A percentile compares a stretch with the other conserved stretches of the same genome.
phyloP scores from a whole-genome alignment of 2,888 invertebrate species.

The Stenichneumon culpator region DNA sequence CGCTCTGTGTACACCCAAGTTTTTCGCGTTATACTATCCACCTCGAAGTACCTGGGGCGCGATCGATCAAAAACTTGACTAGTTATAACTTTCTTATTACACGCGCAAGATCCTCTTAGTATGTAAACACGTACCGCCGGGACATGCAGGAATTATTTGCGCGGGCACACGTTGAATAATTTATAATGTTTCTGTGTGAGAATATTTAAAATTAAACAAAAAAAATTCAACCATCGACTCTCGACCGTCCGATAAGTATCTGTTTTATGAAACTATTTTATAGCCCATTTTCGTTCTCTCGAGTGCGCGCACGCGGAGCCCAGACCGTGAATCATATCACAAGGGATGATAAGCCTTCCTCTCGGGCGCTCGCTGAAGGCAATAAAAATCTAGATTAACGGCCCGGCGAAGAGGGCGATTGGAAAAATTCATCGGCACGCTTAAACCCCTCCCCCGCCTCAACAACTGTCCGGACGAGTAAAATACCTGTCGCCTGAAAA shows the following conservation, averaged over 20 bases:
- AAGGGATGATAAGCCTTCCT: slow-evolving; percentile 55
- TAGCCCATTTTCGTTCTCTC: slow-evolving; percentile 29
- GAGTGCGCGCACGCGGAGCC: slow-evolving; percentile 26
- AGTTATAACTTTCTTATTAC: slow-evolving; percentile 55
- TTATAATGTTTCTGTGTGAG: background rate
- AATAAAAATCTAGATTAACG: slow-evolving; percentile 65
- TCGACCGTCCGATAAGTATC: slow-evolving; percentile 34
- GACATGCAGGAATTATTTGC: slow-evolving; percentile 28
- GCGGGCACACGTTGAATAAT: slow-evolving; percentile 26
- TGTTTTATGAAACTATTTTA: slow-evolving; percentile 54
- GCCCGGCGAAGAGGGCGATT: slow-evolving; percentile 38
- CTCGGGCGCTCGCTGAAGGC: slow-evolving; percentile 24
- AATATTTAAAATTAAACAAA: slow-evolving; percentile 4
- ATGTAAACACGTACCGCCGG: slow-evolving; percentile 19
- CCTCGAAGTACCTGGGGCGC: slow-evolving; percentile 36
- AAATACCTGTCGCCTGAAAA: background rate
- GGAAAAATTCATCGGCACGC: slow-evolving; percentile 61
- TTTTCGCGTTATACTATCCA: slow-evolving; percentile 37
- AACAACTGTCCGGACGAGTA: slow-evolving; percentile 9
- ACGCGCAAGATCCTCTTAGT: slow-evolving; percentile 21
- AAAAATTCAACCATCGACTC: slow-evolving; percentile 12
- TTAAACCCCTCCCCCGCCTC: background rate
- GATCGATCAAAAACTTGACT: slow-evolving; percentile 63
- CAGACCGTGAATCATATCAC: slow-evolving; percentile 55
- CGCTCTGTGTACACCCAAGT: slow-evolving; percentile 42